Conservation (phyloP, 2,113 vertebrate species). For the Dissostichus mawsoni region DNA sequence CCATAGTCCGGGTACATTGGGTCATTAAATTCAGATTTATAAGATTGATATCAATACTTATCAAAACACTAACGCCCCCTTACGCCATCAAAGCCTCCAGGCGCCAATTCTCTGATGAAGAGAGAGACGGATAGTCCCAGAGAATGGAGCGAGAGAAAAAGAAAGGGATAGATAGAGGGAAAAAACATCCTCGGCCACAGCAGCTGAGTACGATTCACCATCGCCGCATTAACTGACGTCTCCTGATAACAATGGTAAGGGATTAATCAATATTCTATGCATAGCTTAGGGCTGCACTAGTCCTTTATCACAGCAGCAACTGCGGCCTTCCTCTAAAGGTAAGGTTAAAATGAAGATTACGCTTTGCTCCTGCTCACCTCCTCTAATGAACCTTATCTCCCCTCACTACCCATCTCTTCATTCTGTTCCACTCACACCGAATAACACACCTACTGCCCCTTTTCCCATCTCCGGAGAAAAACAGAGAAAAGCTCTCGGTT, state of each 20-base stretch:
- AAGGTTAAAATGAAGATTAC: conserved; percentile 85
- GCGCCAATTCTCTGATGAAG: conserved; percentile 56
- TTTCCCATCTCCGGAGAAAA: conserved; percentile 45
- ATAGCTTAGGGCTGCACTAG: conserved; percentile 54
- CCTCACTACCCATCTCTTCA: conserved; percentile 66
- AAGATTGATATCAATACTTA: conserved; percentile 79
- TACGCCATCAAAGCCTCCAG: conserved; percentile 54
- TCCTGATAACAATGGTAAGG: conserved; percentile 72
- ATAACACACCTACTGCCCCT: conserved; percentile 52
- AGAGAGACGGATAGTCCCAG: conserved; percentile 56
- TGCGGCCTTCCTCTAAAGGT: conserved; percentile 73
- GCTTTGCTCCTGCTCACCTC: conserved; percentile 72
- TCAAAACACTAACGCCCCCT: conserved; percentile 73
- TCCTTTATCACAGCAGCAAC: conserved; percentile 75
- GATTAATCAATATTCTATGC: conserved; percentile 80
- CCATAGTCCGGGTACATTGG: conserved; percentile 40
- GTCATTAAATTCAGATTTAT: conserved; percentile 80
- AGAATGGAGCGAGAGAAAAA: conserved; percentile 43
- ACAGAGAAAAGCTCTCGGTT: conserved; percentile 44
- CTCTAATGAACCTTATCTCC: conserved; percentile 82
- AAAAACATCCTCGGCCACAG: conserved; percentile 54
- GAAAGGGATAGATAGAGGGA: conserved; percentile 31
- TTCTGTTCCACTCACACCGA: conserved; percentile 53
- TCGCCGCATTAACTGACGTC: conserved; percentile 68
- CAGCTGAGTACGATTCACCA: conserved; percentile 58